These are phyloP conservation scores for Bombus terrestris DNA, from an alignment of 1,140 invertebrate species.

Conservation along the genomic window DNA sequence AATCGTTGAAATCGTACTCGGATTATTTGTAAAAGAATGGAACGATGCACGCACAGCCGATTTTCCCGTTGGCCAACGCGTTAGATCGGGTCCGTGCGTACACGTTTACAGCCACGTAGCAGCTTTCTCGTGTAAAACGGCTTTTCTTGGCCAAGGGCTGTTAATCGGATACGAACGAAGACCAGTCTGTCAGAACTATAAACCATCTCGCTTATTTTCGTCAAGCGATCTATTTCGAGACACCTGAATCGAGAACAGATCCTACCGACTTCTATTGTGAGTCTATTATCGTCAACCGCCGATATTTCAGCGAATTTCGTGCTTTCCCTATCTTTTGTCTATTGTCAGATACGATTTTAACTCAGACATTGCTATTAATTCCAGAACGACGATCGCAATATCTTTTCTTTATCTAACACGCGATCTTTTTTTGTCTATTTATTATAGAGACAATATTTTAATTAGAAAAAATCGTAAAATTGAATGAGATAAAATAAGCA, in stretches of 20 bases:
- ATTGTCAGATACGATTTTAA: background rate
- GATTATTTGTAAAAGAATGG: constrained; percentile 47
- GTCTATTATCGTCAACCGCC: background rate
- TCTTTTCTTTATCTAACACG: too few species aligned
- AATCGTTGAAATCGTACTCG: constrained; percentile 23
- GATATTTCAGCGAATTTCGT: background rate
- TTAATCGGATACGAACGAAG: background rate
- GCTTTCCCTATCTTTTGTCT: background rate
- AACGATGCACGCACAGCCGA: background rate
- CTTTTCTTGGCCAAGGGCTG: constrained; percentile 27
- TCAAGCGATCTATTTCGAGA: constrained; percentile 1
- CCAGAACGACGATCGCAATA: too few species aligned
- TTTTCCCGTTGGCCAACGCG: background rate
- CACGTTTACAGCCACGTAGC: constrained; percentile 1
- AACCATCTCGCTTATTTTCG: constrained; percentile 26
- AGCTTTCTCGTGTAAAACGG: background rate
- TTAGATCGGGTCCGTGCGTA: background rate
- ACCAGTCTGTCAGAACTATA: background rate
- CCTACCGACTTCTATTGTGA: background rate
- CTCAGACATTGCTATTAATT: background rate
- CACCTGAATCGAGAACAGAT: constrained; percentile 10
- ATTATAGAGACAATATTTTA: background rate
- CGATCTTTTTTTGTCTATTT: background rate
- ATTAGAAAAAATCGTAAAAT: background rate
- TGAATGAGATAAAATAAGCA: background rate